Evolutionary conservation across 2,888 invertebrate genomes (phyloP), one percentile per base, ranked within the genome.

Genomic region (Dynastes hyllus): DNA sequence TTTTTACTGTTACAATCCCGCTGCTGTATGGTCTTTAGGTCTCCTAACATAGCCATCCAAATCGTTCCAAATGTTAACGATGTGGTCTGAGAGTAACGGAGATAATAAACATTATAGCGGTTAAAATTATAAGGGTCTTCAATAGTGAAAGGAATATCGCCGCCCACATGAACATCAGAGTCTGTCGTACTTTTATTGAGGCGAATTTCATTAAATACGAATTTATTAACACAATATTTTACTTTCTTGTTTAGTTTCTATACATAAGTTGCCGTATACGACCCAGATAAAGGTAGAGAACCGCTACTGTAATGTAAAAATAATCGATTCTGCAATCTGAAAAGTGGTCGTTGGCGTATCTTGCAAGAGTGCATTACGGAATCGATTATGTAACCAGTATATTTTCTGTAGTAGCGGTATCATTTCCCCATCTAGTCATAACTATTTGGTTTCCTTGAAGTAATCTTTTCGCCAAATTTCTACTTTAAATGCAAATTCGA

Each of bases 11-110:
- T 73, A 2, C 29, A 58, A 45, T 45, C 32, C 69, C 73, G 45
- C 73, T 73, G 58, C 11, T 27, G 40, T 58, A 22, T 37, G 29
- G 58, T 73, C 73, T 61, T 73, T 73, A 58, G 16, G 58, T 73
- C 45, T n/a, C 73, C 40, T 58, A 73, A 58, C 73, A 73, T 40
- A 73, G 58, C 58, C 73, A 73, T 58, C 22, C 58, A 73, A 73
- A 73, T 55, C 73, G 37, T 73, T 73, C 45, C 58, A 58, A 58
- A 73, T 73, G 73, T 73, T 73, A 73, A 73, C 73, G 73, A 73
- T 40, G 61, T 73, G 40, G 55, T 58, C 58, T 73, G 73, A 61
- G 58, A 73, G 58, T 58, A 73, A 40, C 73, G 73, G 40, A 73
- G 73, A 58, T 40, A 58, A 61, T 73, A 73, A 73, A 73, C 55